A percentile compares a stretch with the other conserved stretches of the same genome.
Conservation (phyloP, 2,888 invertebrate species). For the Macroteleia sp. region DNA sequence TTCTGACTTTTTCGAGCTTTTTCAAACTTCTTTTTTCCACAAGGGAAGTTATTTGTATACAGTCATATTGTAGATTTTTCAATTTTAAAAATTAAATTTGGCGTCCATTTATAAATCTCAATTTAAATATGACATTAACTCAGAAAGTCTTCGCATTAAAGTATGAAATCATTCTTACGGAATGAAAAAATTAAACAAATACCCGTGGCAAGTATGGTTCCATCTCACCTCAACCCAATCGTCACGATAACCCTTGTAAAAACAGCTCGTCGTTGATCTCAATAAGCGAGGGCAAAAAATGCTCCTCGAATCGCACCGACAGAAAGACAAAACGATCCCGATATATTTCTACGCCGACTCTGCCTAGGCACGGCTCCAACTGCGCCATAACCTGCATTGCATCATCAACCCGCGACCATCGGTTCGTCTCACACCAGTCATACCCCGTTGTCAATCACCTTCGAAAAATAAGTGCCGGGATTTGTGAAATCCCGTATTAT, state of each 20-base stretch:
- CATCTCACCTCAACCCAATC: background rate
- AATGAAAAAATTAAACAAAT: no score
- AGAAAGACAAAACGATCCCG: constrained; percentile 8
- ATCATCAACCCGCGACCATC: background rate
- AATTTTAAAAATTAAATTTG: no score
- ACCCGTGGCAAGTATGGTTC: no score
- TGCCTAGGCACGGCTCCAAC: background rate
- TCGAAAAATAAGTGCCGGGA: constrained; percentile 38
- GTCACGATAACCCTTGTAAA: constrained; percentile 7
- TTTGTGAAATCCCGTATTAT: constrained; percentile 47
- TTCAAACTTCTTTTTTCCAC: no score
- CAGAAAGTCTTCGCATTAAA: no score
- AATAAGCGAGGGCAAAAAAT: constrained; percentile 9
- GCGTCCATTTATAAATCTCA: no score
- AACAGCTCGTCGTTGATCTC: constrained; percentile 8
- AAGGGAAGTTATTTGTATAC: no score
- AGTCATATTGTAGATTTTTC: no score
- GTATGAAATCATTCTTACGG: no score
- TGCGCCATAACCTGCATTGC: constrained; percentile 13
- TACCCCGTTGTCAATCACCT: constrained; percentile 47
- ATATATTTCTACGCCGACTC: constrained; percentile 5
- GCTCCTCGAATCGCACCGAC: constrained; percentile 3
- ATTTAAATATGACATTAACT: no score
- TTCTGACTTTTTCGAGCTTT: no score
- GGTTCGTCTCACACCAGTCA: constrained; percentile 27